phyloP scores from a whole-genome alignment of 1,140 invertebrate species.

The Palaemon carinicauda region DNA sequence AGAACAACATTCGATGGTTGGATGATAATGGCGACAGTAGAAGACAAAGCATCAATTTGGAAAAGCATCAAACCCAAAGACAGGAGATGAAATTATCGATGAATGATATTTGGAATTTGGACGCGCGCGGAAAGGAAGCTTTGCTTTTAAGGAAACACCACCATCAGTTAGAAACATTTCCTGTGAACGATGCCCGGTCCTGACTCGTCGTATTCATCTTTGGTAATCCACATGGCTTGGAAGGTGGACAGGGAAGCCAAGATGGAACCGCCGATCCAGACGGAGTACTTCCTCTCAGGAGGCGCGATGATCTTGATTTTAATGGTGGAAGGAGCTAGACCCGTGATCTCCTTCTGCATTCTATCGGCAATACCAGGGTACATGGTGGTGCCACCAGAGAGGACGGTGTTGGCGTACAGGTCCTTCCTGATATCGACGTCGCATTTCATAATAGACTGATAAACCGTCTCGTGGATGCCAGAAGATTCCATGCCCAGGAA shows the following conservation, averaged over 20 bases:
- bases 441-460: conserved; percentile 73
- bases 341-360: conserved; percentile 72
- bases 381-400: conserved; percentile 73
- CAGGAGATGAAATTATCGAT: too few species aligned
- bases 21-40: too few species aligned
- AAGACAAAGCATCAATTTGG: too few species aligned
- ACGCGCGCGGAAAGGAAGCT: too few species aligned
- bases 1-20: too few species aligned
- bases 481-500: conserved; percentile 86
- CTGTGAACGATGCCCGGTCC: conserved; percentile 31
- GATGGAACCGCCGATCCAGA: conserved; percentile 38
- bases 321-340: conserved; percentile 75
- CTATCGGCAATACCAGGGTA: conserved; percentile 71
- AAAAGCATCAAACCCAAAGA: too few species aligned
- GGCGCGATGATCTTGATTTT: conserved; percentile 41
- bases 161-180: conserved; percentile 17
- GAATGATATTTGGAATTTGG: too few species aligned
- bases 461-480: conserved; percentile 83
- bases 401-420: conserved; percentile 80
- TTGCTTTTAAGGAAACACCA: too few species aligned
- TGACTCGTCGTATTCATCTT: conserved; percentile 28
- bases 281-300: conserved; percentile 35
- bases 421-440: conserved; percentile 72
- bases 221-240: conserved; percentile 29
- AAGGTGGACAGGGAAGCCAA: conserved; percentile 34